These are phyloP conservation scores for Monomorium pharaonis DNA, from an alignment of 1,140 invertebrate species.

Conservation along the genomic window DNA sequence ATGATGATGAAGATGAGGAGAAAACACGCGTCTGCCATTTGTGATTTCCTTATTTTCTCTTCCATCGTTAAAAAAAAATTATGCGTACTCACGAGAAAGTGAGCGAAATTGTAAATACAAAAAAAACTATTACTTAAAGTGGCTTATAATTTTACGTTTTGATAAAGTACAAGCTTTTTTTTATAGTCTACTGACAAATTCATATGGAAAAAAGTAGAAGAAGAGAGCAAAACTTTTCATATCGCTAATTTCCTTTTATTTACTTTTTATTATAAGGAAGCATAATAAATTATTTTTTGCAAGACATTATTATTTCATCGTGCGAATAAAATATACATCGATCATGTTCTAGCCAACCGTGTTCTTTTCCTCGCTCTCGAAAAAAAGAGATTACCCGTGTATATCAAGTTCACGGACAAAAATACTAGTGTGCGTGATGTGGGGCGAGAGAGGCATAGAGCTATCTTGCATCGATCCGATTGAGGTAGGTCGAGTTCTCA, in stretches of 20 bases:
- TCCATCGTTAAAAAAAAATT: constrained; percentile 15
- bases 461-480: constrained; percentile 82
- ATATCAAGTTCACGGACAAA: constrained; percentile 70
- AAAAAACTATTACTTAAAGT: not conserved
- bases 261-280: not conserved
- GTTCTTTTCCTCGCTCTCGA: constrained; percentile 13
- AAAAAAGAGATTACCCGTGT: constrained; percentile 38
- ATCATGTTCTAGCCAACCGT: not conserved
- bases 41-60: not conserved
- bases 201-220: not conserved
- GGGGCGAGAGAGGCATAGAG: constrained; percentile 68
- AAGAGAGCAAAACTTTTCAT: not conserved
- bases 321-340: constrained; percentile 26
- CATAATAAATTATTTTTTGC: constrained; percentile 1
- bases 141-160: not conserved
- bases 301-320: not conserved
- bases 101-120: not conserved
- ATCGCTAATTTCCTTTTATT: not conserved
- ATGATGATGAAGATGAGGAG: constrained; percentile 57
- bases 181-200: not conserved
- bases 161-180: not conserved
- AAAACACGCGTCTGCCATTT: constrained; percentile 52
- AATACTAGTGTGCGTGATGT: constrained; percentile 70
- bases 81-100: constrained; percentile 1
- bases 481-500: constrained; percentile 82